A percentile compares a stretch with the other conserved stretches of the same genome.
These are phyloP conservation scores for Podargus strigoides DNA, from an alignment of 2,797 vertebrate genomes.

Conservation along the genomic window DNA sequence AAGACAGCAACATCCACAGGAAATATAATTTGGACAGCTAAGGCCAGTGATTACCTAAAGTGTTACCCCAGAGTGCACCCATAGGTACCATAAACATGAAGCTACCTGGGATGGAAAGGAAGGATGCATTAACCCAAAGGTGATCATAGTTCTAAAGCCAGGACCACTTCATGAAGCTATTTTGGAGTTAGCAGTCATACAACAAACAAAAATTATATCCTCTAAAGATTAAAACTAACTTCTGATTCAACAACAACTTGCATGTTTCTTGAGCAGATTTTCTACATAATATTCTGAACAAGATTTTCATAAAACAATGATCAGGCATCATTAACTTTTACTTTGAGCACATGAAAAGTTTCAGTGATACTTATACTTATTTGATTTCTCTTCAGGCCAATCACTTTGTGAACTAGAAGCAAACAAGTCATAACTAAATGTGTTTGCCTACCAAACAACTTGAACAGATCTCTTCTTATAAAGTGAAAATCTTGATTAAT, in stretches of 20 bases:
- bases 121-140: background rate
- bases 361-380: background rate
- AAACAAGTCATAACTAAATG: background rate
- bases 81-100: background rate
- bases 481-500: background rate
- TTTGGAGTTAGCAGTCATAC: background rate
- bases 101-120: background rate
- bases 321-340: background rate
- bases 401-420: background rate
- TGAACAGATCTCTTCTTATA: background rate
- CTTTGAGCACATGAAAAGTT: background rate
- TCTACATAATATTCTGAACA: background rate
- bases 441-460: background rate
- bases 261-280: background rate
- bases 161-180: background rate
- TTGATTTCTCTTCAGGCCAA: background rate
- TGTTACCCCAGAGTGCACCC: background rate
- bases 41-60: background rate
- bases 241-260: background rate
- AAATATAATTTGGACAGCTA: background rate
- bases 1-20: background rate
- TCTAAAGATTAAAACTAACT: background rate
- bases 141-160: background rate
- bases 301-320: background rate
- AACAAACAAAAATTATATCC: background rate